A percentile compares a stretch with the other conserved stretches of the same genome.
Conservation (phyloP, 1,140 invertebrate species). For the Drosophila punjabiensis region DNA sequence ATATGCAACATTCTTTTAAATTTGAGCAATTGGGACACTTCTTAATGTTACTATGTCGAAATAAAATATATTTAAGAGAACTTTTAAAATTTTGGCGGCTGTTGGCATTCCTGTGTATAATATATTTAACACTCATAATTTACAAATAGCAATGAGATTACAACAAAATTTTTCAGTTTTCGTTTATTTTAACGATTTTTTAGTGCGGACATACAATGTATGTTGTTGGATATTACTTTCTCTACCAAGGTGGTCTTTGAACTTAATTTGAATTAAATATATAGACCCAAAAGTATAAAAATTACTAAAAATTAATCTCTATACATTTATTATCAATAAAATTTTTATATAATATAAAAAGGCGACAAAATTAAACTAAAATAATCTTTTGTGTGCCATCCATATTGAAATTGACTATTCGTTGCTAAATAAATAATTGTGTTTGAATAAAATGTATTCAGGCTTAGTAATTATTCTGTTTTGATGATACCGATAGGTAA, state of each 20-base stretch:
- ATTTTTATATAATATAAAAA: not conserved
- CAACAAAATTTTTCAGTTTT: too few species aligned
- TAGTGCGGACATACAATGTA: too few species aligned
- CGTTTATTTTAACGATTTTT: too few species aligned
- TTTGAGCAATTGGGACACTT: too few species aligned
- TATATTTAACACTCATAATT: too few species aligned
- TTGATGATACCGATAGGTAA: not conserved
- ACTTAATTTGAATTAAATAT: not conserved
- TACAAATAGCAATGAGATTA: too few species aligned
- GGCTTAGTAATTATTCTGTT: not conserved
- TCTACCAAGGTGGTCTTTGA: not conserved
- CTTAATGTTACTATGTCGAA: too few species aligned
- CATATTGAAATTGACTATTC: not conserved
- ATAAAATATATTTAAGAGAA: too few species aligned
- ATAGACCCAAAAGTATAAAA: not conserved
- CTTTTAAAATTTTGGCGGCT: too few species aligned
- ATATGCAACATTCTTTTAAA: too few species aligned
- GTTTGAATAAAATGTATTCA: not conserved
- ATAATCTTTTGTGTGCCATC: not conserved
- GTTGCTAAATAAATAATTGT: not conserved
- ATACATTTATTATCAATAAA: not conserved
- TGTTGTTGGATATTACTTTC: not conserved
- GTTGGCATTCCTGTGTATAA: too few species aligned
- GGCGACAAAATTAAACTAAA: not conserved
- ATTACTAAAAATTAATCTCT: not conserved